Evolutionary conservation across 2,113 vertebrate genomes (phyloP).

Genomic region (Balaeniceps rex): DNA sequence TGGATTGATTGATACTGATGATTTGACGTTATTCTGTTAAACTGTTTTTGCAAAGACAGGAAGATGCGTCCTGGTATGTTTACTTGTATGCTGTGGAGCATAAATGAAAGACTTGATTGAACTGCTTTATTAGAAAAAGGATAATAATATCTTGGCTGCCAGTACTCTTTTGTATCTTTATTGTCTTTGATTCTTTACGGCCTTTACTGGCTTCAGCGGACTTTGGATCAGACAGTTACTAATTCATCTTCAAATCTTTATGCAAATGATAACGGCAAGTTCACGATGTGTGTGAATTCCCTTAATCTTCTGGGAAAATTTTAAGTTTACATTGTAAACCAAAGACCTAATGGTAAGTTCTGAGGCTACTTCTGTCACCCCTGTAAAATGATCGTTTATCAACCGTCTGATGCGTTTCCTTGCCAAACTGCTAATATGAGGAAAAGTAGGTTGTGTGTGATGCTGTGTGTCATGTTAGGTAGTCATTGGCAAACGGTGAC

Average conservation of each 20-base stretch:
- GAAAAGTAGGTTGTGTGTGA: not conserved
- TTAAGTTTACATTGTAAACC: not conserved
- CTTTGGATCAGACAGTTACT: constrained; percentile 8
- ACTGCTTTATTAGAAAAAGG: not conserved
- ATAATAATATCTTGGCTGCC: not conserved
- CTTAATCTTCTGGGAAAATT: constrained; percentile 1
- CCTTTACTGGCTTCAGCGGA: not conserved
- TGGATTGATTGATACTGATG: not conserved
- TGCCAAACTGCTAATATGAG: not conserved
- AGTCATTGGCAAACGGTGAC: not conserved
- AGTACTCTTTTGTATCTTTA: not conserved
- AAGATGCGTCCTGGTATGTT: not conserved
- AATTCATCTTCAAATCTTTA: not conserved
- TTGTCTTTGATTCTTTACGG: not conserved
- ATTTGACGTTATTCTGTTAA: not conserved
- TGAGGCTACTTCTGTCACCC: not conserved
- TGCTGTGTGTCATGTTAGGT: not conserved
- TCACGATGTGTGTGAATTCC: not conserved
- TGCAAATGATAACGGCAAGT: not conserved
- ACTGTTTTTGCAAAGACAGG: not conserved
- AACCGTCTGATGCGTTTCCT: not conserved
- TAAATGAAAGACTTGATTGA: not conserved
- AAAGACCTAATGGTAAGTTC: not conserved
- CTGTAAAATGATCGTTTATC: not conserved
- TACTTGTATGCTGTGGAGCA: not conserved